Evolutionary conservation across 2,113 vertebrate species (phyloP), one percentile per base, ranked within the genome.

Genomic region (Alces alces): DNA sequence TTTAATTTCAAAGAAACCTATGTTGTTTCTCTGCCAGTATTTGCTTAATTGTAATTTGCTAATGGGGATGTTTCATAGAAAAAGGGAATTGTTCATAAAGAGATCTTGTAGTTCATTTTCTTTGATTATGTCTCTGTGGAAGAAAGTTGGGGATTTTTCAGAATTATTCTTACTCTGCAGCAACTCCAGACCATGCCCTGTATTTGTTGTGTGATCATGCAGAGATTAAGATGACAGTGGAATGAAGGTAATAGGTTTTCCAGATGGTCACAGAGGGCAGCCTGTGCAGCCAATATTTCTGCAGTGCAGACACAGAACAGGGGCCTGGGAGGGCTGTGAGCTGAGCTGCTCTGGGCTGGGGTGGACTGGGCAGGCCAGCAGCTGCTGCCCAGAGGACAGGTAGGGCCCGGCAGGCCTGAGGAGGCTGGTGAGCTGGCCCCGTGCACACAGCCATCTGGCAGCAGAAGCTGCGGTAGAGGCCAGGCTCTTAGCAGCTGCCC

Each of bases 1-100:
- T 94, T 64, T 14, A 55, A 87, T 96, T 98, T 97, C 96, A 97
- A 45, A 95, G 98, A 98, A 98, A 87, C 33, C 12, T n/a, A 7
- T 25, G 21, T 57, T 61, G 52, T 93, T 92, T 73, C 36, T 92
- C 50, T 78, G 2, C 83, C 61, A 95, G 91, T 52, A 28, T 97
- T 82, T 94, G 57, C 60, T 58, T 87, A 78, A 85, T 89, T 96
- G 85, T 89, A 54, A 19, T 87, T 76, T 66, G 19, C 57, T 73
- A 73, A 84, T 92, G 76, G 73, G 36, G 58, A 91, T 80, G 30
- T 89, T 95, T 97, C 84, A 15, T 97, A 16, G 80, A 93, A 86
- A 84, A 88, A 95, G 70, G 93, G 30, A 61, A 50, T 23, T 79
- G 54, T 84, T 58, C 13, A 25, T 43, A 58, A 79, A 96, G 83